phyloP scores from a whole-genome alignment of 2,888 invertebrate species.

The Apamea monoglypha region DNA sequence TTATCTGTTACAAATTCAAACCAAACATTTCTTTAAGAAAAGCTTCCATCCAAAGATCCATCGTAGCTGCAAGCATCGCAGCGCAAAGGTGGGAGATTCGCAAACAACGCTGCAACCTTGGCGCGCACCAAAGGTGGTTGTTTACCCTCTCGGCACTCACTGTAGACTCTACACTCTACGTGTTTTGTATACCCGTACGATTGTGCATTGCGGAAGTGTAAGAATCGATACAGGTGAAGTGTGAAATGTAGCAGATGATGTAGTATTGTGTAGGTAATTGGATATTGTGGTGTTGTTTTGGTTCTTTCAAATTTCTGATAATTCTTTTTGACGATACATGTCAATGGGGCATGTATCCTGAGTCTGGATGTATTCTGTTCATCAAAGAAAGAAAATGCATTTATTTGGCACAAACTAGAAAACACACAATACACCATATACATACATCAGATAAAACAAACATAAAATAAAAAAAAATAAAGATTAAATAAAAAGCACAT shows the following conservation, averaged over 20 bases:
- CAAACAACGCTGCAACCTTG: conserved; percentile 58
- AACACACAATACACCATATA: no score
- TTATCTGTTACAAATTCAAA: conserved; percentile 39
- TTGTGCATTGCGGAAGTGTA: conserved; percentile 56
- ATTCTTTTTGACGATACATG: not conserved
- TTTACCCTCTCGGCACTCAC: conserved; percentile 51
- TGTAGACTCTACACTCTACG: conserved; percentile 62
- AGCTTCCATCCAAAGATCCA: conserved; percentile 26
- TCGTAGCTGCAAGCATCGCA: conserved; percentile 15
- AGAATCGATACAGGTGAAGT: conserved; percentile 49
- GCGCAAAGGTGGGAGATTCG: conserved; percentile 43
- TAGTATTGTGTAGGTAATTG: conserved; percentile 21
- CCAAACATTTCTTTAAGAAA: conserved; percentile 37
- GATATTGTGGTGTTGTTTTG: not conserved
- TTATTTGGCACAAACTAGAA: no score
- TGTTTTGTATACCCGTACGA: conserved; percentile 54
- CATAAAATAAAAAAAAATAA: no score
- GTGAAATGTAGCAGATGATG: conserved; percentile 25
- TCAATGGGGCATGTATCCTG: not conserved
- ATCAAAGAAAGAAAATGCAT: no score
- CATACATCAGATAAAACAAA: no score
- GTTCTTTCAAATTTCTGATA: not conserved
- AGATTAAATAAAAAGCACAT: no score
- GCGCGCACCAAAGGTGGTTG: conserved; percentile 57
- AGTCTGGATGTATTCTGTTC: not conserved